A percentile compares a stretch with the other conserved stretches of the same genome.
Evolutionary conservation across 1,140 invertebrate species (phyloP).

Genomic region (Pygmarrhopalites habei): DNA sequence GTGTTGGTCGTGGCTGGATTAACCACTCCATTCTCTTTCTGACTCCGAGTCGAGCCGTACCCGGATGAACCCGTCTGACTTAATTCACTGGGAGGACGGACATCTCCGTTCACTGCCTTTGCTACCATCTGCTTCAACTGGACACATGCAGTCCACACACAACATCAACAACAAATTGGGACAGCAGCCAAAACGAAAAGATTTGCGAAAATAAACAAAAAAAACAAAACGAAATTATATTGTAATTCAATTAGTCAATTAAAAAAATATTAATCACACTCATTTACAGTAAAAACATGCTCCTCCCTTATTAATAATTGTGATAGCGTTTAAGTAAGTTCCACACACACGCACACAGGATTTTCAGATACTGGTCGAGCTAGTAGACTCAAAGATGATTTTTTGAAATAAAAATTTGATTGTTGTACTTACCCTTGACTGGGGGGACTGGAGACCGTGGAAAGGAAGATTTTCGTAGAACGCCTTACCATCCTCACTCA

Average conservation of each 20-base stretch:
- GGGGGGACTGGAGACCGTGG: constrained; percentile 80
- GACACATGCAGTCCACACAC: constrained; percentile 16
- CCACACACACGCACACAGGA: too few relatives aligned
- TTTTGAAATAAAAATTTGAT: too few relatives aligned
- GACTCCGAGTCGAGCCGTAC: constrained; percentile 55
- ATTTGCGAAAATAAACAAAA: not conserved
- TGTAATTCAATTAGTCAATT: too few relatives aligned
- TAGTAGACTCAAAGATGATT: too few relatives aligned
- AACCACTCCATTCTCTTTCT: constrained; percentile 38
- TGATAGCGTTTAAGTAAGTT: too few relatives aligned
- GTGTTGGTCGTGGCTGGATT: constrained; percentile 2
- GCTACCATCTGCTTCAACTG: too few relatives aligned
- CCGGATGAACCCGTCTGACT: constrained; percentile 52
- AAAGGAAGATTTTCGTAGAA: constrained; percentile 91
- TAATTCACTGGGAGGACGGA: constrained; percentile 47
- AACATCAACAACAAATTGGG: constrained; percentile 15
- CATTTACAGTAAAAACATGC: too few relatives aligned
- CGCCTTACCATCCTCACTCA: constrained; percentile 50
- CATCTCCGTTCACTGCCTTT: constrained; percentile 23
- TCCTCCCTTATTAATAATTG: too few relatives aligned
- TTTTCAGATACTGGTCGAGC: too few relatives aligned
- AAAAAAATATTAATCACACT: too few relatives aligned
- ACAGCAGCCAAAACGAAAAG: not conserved
- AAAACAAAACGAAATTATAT: too few relatives aligned
- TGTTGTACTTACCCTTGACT: constrained; percentile 67